Evolutionary conservation across 37 sponge, comb jelly and placozoan genomes (phyloP), one percentile per base, ranked within the genome.

Genomic region (Aphrocallistes beatrix): DNA sequence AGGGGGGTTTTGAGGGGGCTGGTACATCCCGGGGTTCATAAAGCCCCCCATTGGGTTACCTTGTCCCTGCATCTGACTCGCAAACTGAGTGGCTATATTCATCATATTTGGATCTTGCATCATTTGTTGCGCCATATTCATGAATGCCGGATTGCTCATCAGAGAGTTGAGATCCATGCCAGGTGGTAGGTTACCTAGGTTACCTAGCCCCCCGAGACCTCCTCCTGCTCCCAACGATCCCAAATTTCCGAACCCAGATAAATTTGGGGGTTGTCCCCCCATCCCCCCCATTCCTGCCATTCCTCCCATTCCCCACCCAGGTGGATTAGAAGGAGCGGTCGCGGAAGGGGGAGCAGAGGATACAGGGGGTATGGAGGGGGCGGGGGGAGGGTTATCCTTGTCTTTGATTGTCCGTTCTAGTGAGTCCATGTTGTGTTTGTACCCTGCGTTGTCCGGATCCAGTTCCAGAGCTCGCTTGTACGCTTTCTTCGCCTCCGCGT

Each of bases 371-470:
- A 30, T 6, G 75, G 25, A 30, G 25, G 75, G 28, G 34, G 75
- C 6, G 34, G 75, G 3, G 34, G 75, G 8, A 6, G 34, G 3
- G 28, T 60, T 19, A 25, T 60, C 75, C 75, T 60, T 60, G 1
- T 60, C 75, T 13, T 30, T 60, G 32, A 60, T 19, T 25, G 75
- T 60, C 75, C 75, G 25, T 6, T 60, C 75, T 13, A 60, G 34
- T 8, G 75, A 60, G 21, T 60, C 75, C 75, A 60, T 3, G 34
- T 60, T 60, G 34, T 60, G 75, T 60, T 60, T 60, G 34, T 60
- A 60, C 75, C 75, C 75, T 13, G 75, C 75, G 75, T 60, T 60
- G 34, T 60, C 75, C 75, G 75, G 75, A 3, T 60, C 75, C 75
- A 60, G 75, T 13, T 60, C 75, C n/a, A 60, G 10, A 6, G 75